Percentiles rank a stretch among this genome's conserved stretches.
Conservation (phyloP, 2,113 vertebrate genomes). For the Delphinapterus leucas region DNA sequence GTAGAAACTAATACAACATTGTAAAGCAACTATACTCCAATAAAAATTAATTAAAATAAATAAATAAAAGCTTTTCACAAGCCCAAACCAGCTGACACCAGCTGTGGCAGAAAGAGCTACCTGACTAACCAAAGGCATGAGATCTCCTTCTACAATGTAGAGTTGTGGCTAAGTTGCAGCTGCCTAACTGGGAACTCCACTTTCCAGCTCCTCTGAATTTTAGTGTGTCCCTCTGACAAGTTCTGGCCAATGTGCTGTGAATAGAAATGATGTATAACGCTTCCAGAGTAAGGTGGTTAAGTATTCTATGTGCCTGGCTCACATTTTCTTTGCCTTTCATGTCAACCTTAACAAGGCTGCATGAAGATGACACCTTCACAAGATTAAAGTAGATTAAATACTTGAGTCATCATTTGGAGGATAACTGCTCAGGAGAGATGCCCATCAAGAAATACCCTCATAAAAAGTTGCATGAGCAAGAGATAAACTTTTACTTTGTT, state of each 20-base stretch:
- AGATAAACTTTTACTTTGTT: background rate
- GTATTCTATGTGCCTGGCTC: background rate
- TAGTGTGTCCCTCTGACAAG: background rate
- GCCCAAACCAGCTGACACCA: background rate
- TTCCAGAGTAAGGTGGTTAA: background rate
- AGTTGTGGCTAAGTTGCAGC: background rate
- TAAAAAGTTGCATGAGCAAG: background rate
- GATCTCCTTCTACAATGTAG: background rate
- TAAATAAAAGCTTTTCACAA: background rate
- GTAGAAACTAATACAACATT: background rate
- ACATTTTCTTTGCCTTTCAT: background rate
- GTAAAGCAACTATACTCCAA: background rate
- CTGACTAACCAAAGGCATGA: background rate
- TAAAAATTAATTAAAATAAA: background rate
- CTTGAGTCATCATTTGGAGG: background rate
- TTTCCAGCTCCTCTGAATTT: constrained; percentile 13
- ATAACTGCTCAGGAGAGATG: background rate
- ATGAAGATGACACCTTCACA: background rate
- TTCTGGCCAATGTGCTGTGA: background rate
- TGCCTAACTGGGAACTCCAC: background rate
- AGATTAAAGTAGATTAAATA: background rate
- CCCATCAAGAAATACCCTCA: background rate
- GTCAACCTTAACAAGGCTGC: background rate
- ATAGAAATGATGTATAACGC: background rate
- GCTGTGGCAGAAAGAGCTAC: background rate